Percentiles rank a stretch among this genome's conserved stretches.
Conservation (phyloP, 2,113 vertebrate genomes). For the Aramus guarauna region DNA sequence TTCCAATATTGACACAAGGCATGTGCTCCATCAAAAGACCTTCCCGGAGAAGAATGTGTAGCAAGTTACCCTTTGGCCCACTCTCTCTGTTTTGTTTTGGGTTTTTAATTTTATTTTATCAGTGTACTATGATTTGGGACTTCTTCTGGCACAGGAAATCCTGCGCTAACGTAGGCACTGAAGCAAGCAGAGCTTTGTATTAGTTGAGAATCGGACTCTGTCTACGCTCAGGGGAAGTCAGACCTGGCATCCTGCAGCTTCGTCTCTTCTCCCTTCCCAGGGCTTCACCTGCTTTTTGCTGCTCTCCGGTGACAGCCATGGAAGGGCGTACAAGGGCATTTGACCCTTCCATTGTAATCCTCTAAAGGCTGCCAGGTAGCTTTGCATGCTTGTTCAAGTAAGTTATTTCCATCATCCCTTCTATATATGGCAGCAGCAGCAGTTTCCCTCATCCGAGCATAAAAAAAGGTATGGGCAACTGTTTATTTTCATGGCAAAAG, state of each 20-base stretch:
- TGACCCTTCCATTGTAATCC: neutral
- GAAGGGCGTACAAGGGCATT: neutral
- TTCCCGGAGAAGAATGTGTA: neutral
- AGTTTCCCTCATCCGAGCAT: neutral
- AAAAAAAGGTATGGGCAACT: neutral
- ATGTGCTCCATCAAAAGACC: neutral
- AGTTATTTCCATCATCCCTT: neutral
- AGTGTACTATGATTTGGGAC: neutral
- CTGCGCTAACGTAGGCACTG: neutral
- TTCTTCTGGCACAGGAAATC: neutral
- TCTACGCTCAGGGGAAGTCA: neutral
- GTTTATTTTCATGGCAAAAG: neutral
- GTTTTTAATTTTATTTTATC: neutral
- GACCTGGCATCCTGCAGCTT: neutral
- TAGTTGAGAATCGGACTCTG: neutral
- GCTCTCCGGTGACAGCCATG: neutral
- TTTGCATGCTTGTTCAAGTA: neutral
- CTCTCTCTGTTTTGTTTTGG: neutral
- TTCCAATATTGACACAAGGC: neutral
- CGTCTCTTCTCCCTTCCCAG: neutral
- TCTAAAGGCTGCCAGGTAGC: neutral
- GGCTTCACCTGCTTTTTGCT: neutral
- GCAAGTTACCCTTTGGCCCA: neutral
- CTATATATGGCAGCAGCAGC: neutral
- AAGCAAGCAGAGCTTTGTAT: neutral